Evolutionary conservation across 2,888 invertebrate species (phyloP), one percentile per base, ranked within the genome.

Genomic region (Pseudococcus jackbeardsleyi): DNA sequence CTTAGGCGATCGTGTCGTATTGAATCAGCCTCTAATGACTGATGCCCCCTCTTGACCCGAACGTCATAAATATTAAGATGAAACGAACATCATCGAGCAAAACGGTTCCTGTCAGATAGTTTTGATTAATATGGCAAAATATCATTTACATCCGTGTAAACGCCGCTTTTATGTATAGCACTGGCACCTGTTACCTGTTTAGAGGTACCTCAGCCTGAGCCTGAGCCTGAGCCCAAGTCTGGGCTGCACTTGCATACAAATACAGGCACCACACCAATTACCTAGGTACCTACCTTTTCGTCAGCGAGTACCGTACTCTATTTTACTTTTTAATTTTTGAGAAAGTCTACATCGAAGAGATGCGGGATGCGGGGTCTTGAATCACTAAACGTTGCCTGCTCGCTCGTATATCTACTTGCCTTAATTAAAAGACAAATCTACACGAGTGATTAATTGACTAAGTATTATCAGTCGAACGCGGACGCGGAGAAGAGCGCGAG

Each of bases 21-120:
- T 82, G 79, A 82, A 82, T 82, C 79, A 46, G 79, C 79, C 79
- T 82, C 72, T 82, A 82, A 82, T 82, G 79, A 82, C 46, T 82
- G 79, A 82, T 82, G 79, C 79, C 79, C 79, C 79, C 79, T 82
- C 79, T 82, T 82, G 79, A 82, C 79, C 79, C 79, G 79, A 82
- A 82, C 79, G 79, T 82, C 79, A 82, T 82, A 82, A 82, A 82
- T 82, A 82, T 46, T 42, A 82, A 42, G 79, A 46, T 46, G 79
- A 42, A 82, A 82, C 39, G 79, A 82, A 42, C 79, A 82, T 82
- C 79, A 82, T 82, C 79, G 46, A 46, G 42, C 79, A 82, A 82
- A 82, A 82, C 79, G 42, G 79, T 82, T 82, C 79, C 79, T 82
- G 79, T 82, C 79, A 82, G 46, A 82, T 82, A 72, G 79, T 82